phyloP scores from a whole-genome alignment of 2,113 vertebrate species.

The Choloepus hoffmanni region DNA sequence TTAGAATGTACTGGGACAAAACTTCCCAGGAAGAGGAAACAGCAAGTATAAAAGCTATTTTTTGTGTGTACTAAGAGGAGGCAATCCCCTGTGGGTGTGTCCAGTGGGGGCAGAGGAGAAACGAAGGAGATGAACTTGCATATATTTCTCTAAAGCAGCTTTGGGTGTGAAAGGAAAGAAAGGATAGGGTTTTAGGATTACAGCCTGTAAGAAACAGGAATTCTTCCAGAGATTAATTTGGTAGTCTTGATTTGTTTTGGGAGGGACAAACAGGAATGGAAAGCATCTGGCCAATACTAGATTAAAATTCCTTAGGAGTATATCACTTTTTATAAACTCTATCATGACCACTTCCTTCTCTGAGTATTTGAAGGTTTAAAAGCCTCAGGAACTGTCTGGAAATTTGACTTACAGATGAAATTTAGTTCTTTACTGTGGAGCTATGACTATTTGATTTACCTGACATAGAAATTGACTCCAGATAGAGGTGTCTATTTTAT shows the following conservation, averaged over 20 bases:
- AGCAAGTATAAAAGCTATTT: not conserved
- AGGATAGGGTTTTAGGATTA: not conserved
- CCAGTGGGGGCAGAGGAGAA: fast-evolving
- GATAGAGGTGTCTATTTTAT: conserved; percentile 72
- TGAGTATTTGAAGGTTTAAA: conserved; percentile 23
- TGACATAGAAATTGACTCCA: conserved; percentile 72
- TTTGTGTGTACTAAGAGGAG: not conserved
- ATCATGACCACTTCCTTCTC: not conserved
- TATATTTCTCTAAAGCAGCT: not conserved
- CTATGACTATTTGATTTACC: conserved; percentile 69
- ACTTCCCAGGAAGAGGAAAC: not conserved
- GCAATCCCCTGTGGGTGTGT: not conserved
- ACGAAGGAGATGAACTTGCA: not conserved
- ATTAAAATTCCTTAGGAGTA: conserved; percentile 48
- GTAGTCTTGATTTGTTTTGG: conserved; percentile 4
- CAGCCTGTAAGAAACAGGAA: not conserved
- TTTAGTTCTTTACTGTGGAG: conserved; percentile 52
- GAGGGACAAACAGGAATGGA: not conserved
- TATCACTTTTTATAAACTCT: not conserved
- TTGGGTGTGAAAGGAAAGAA: not conserved
- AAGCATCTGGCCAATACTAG: not conserved
- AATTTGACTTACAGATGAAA: conserved; percentile 69
- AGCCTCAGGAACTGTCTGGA: conserved; percentile 54
- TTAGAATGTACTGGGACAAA: not conserved
- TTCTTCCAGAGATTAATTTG: conserved; percentile 16